Conservation (phyloP, 2,888 invertebrate species). For the Aspidapion aeneum region DNA sequence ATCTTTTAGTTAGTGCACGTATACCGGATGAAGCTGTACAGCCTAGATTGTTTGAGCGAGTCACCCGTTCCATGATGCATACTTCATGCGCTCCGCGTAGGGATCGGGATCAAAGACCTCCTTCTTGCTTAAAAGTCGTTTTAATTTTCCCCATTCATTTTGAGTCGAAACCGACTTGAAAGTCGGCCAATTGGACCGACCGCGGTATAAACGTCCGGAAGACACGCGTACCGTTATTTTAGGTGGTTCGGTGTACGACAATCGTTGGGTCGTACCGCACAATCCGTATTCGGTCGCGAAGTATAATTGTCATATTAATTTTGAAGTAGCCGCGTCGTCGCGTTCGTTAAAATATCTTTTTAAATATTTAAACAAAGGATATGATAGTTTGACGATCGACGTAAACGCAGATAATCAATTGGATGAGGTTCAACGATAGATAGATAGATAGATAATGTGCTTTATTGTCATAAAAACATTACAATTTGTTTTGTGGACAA, state of each 20-base stretch:
- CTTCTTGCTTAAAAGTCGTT: too few relatives aligned
- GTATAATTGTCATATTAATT: conserved; percentile 15
- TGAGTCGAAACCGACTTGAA: background rate
- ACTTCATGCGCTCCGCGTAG: too few relatives aligned
- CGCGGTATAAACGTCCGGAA: background rate
- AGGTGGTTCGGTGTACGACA: background rate
- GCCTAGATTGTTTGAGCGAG: background rate
- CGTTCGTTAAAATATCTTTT: conserved; percentile 8
- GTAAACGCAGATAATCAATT: too few relatives aligned
- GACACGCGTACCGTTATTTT: background rate
- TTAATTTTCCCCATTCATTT: background rate
- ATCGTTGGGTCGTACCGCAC: conserved; percentile 8
- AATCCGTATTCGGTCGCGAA: conserved; percentile 11
- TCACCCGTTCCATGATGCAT: background rate
- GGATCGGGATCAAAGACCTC: too few relatives aligned
- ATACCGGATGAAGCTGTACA: conserved; percentile 9
- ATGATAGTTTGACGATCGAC: too few relatives aligned
- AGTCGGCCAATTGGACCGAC: background rate
- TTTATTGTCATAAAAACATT: too few relatives aligned
- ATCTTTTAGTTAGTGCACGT: conserved; percentile 2
- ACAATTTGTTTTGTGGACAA: too few relatives aligned
- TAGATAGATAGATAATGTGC: too few relatives aligned
- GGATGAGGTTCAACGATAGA: too few relatives aligned
- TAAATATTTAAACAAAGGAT: conserved; percentile 16
- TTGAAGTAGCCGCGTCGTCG: conserved; percentile 5